Evolutionary conservation across 2,888 invertebrate genomes (phyloP), one percentile per base, ranked within the genome.

Genomic region (Ochropleura leucogaster): DNA sequence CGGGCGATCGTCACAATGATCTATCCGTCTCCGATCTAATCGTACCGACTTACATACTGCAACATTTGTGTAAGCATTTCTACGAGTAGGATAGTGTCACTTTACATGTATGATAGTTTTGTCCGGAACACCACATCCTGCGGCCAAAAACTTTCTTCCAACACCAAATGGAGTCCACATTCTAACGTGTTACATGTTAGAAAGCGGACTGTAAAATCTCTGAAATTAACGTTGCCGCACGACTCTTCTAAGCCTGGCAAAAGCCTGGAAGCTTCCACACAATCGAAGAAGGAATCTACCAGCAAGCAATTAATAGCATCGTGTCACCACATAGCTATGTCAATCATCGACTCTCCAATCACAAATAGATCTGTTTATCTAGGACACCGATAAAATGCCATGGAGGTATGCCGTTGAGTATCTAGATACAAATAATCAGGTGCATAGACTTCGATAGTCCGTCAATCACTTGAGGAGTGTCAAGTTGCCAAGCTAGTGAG

Each of bases 321-420:
- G 16, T 10, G 79, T 66, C 62, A 72, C 57, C 20, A 55, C 47
- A 72, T 67, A 72, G 16, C 20, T 65, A 30, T 12, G 69, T 73
- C 84, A 72, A 64, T 83, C 84, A 63, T 46, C 80, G 59, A 1
- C 18, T 14, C 53, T 53, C 10, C 47, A 57, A 42, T 60, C 80
- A 30, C 47, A 16, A 81, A 84, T 84, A 84, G 80, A 81, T 18
- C 46, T 68, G 16, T 55, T 44, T 67, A 80, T 70, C 42, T 59
- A 73, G 80, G 44, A 20, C 80, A 64, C 59, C 46, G 68, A 66
- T 44, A 72, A 83, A 68, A 83, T 84, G 44, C 68, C 84, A 53
- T 6, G 49, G 42, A 59, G 80, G 80, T 63, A 44, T 69, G 84
- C 65, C 47, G 59, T 59, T 20, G 55, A 49, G 40, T 62, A 79